Base-by-base conservation (phyloP, 2,113 vertebrate genomes). In the Thalassoma bifasciatum region DNA sequence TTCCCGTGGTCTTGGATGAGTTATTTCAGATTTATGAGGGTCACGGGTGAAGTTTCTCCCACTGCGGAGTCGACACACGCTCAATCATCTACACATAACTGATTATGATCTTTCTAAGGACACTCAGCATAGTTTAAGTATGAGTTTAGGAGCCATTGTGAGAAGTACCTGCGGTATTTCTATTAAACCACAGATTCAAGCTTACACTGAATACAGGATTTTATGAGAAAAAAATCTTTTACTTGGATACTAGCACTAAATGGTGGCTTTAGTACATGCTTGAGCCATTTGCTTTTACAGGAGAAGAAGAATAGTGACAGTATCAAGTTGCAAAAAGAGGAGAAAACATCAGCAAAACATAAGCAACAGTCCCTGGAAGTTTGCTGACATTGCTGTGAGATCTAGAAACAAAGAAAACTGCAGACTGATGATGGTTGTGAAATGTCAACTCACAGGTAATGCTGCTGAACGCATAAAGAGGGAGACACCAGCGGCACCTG, bases 121-220 rank as follows among this genome's bases (percentile, higher is more conserved):
- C 0, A 50, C 12, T 40, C 23, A 10, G 44, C 37, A 22, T 0
- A 56, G 47, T 44, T 46, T 24, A 17, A 42, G 56, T 59, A 38
- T 47, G 10, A 58, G 6, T 74, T 72, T 67, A 47, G 46, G 56
- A 14, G 12, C 50, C 11, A 22, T 26, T 51, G 66, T 66, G 49
- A 53, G 9, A 70, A 70, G 72, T 54, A 67, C 40, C 60, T 57
- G 23, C 52, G 34, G 53, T 65, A 26, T 75, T 57, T 40, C 56
- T 47, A 86, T 75, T 63, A 47, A 74, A 81, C 59, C 19, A 17
- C 46, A 26, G 54, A 50, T 61, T 51, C 21, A 9, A 17, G 44
- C 38, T 59, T 44, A 23, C 16, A 50, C 8, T 2, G 63, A 63
- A n/a, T 16, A 46, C 23, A n/a, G 30, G 17, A 64, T 54, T 68